phyloP scores from a whole-genome alignment of 2,888 invertebrate genomes.

The Drosophila cracens region DNA sequence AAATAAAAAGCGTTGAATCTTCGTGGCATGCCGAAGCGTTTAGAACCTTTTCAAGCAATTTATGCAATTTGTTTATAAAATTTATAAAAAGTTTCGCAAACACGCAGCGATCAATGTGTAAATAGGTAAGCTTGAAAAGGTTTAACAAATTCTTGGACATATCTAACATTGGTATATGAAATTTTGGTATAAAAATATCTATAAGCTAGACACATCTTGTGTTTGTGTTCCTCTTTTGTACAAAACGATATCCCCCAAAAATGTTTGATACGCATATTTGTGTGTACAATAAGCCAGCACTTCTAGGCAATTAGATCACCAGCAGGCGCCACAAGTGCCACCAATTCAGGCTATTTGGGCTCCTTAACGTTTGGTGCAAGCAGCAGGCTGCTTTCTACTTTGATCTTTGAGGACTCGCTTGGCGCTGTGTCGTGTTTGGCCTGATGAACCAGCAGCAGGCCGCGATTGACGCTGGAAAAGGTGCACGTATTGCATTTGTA shows the following conservation, averaged over 20 bases:
- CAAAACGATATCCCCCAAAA: conserved; percentile 18
- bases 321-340: background rate
- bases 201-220: conserved; percentile 31
- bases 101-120: background rate
- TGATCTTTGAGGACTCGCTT: conserved; percentile 75
- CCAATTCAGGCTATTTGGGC: background rate
- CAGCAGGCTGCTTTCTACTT: conserved; percentile 82
- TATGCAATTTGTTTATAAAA: background rate
- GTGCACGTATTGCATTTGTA: conserved; percentile 82
- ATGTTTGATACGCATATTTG: conserved; percentile 8
- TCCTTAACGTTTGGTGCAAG: conserved; percentile 50
- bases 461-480: conserved; percentile 83
- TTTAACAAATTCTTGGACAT: conserved; percentile 27
- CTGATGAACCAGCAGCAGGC: conserved; percentile 82
- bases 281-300: conserved; percentile 1
- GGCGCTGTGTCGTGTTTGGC: conserved; percentile 75
- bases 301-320: conserved; percentile 21
- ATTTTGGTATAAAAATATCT: conserved; percentile 65
- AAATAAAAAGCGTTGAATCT: conserved; percentile 22
- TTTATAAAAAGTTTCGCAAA: background rate
- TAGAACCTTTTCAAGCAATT: conserved; percentile 25
- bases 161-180: conserved; percentile 56
- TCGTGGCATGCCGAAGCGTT: conserved; percentile 35
- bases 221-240: conserved; percentile 36
- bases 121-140: conserved; percentile 20